Base-by-base conservation (phyloP, 2,113 vertebrate genomes). In the Oxygymnocypris stewartii region DNA sequence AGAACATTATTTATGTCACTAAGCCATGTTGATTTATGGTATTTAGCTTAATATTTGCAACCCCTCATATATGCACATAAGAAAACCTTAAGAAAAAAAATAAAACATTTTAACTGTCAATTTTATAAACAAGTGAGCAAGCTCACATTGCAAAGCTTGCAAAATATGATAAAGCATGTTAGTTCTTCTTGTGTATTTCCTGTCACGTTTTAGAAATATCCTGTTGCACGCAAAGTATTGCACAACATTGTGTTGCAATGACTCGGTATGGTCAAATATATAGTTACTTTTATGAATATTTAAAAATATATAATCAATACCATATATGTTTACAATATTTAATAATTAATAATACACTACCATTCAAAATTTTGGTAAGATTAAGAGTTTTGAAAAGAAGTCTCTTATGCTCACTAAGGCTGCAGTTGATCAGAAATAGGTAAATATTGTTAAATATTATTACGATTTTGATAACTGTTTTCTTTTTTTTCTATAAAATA, bases 131-230 rank as follows among this genome's bases (percentile, higher is more conserved):
- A n/a, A 42, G 37, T 42, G 23, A 73, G 51, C 51, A 54, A 54
- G 9, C 23, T 47, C 42, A 76, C 1, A 23, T 40, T 73, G 35
- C 69, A 73, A 88, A 80, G 61, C 84, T 82, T 73, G 42, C 74
- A 74, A 75, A 79, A 89, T 10, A 42, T 31, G 87, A 89, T 86
- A 28, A 57, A 87, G 89, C 86, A 54, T 86, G 88, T 69, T 82
- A 75, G 63, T 86, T 88, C 80, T 80, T 87, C 85, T 92, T 87
- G 61, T 87, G 73, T 88, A 89, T 90, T 85, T 88, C 63, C 63
- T 79, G 71, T 40, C 69, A 82, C 57, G 25, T 37, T 84, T 86
- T 37, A 67, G 85, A 44, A 87, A 82, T 79, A 82, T 78, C 65
- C 77, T 73, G 40, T 59, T 31, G 61, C 61, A 40, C 25, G 23